Evolutionary conservation across 2,888 invertebrate genomes (phyloP).

Genomic region (Furcula furcula): DNA sequence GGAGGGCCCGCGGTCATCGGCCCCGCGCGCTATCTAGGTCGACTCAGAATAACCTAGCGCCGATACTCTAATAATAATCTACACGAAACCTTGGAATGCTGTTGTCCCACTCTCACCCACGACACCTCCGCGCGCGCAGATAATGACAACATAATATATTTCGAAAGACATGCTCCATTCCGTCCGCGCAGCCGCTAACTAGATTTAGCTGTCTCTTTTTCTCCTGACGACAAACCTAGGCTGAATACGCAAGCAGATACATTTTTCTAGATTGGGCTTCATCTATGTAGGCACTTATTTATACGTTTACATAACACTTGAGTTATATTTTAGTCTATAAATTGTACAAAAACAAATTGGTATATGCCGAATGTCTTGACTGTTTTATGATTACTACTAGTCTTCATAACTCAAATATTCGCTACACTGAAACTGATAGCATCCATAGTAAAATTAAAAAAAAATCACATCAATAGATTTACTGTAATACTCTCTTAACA

Average conservation of each 20-base stretch:
- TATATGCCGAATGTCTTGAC: constrained; percentile 4
- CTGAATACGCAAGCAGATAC: constrained; percentile 43
- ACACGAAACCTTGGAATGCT: constrained; percentile 65
- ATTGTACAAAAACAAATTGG: constrained; percentile 16
- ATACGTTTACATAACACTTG: constrained; percentile 43
- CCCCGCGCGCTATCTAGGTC: constrained; percentile 79
- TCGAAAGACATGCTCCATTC: constrained; percentile 56
- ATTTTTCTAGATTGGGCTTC: constrained; percentile 45
- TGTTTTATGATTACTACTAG: too few species aligned
- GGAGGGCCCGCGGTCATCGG: constrained; percentile 80
- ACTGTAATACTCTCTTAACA: too few species aligned
- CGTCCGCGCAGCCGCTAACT: constrained; percentile 49
- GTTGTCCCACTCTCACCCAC: constrained; percentile 67
- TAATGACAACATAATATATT: constrained; percentile 60
- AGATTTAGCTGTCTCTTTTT: constrained; percentile 63
- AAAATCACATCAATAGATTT: too few species aligned
- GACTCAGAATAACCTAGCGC: constrained; percentile 81
- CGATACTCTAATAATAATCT: constrained; percentile 80
- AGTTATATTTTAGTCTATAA: constrained; percentile 3
- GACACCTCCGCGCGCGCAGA: constrained; percentile 46
- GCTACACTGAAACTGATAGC: too few species aligned
- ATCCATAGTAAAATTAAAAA: too few species aligned
- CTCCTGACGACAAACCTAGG: constrained; percentile 42
- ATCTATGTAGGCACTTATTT: constrained; percentile 26
- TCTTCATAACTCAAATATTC: too few species aligned